Conservation (phyloP, 1,140 invertebrate species). For the Drosophila erecta region DNA sequence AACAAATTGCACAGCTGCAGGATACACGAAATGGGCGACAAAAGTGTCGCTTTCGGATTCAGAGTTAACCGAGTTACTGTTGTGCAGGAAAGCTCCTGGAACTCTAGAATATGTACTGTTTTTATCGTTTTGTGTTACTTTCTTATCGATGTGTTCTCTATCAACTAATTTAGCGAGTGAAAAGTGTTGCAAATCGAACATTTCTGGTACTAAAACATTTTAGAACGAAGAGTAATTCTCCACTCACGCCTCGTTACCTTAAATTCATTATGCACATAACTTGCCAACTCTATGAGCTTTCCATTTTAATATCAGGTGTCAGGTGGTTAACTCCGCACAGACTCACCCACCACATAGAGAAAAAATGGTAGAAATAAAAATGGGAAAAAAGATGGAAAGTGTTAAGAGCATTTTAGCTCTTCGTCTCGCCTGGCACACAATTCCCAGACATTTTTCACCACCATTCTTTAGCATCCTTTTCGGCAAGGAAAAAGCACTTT, state of each 20-base stretch:
- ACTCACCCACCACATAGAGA: constrained; percentile 13
- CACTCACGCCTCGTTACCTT: background rate
- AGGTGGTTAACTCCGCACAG: constrained; percentile 39
- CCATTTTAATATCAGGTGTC: constrained; percentile 20
- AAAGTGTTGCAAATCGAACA: no score
- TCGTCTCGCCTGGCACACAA: constrained; percentile 48
- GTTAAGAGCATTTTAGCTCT: constrained; percentile 78
- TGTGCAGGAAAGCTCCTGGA: no score
- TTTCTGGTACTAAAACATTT: no score
- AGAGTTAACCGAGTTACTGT: background rate
- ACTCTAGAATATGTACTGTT: no score
- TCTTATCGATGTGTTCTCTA: no score
- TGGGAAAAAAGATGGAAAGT: constrained; percentile 61
- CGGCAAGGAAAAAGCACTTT: constrained; percentile 74
- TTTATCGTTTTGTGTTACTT: no score
- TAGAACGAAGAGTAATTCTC: background rate
- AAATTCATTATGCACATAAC: constrained; percentile 1
- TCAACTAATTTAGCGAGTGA: no score
- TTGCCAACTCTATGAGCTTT: constrained; percentile 6
- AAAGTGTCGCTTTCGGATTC: constrained; percentile 35
- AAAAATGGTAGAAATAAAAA: constrained; percentile 7
- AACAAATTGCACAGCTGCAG: constrained; percentile 48
- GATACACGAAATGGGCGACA: constrained; percentile 52
- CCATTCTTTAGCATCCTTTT: constrained; percentile 59
- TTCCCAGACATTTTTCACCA: constrained; percentile 64